Conservation (phyloP, 2,797 vertebrate species). For the Lacerta viridis region DNA sequence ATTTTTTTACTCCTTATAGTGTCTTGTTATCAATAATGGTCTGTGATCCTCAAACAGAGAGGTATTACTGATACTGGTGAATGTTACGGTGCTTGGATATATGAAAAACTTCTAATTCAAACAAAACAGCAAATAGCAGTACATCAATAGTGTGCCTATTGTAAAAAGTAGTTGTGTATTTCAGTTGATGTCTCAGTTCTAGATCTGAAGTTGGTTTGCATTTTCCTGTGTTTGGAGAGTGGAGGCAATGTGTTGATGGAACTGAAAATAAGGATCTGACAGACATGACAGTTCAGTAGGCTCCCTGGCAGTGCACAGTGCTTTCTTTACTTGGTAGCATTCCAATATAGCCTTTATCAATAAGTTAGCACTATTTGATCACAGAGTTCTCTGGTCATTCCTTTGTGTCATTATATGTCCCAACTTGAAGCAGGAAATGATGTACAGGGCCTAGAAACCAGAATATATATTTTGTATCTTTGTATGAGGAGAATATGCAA, state of each 20-base stretch:
- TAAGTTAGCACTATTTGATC: not conserved
- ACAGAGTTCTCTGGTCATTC: not conserved
- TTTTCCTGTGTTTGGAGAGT: constrained; percentile 6
- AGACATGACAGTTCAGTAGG: not conserved
- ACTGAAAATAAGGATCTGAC: not conserved
- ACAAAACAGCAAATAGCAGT: not conserved
- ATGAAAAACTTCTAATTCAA: not conserved
- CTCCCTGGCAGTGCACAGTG: not conserved
- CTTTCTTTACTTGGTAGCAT: not conserved
- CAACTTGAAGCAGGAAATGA: not conserved
- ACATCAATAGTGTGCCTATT: not conserved
- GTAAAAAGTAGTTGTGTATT: not conserved
- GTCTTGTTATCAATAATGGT: not conserved
- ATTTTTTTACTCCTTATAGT: not conserved
- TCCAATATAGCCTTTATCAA: not conserved
- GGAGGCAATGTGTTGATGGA: not conserved
- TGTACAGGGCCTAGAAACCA: not conserved
- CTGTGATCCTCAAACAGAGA: not conserved
- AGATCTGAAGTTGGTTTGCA: constrained; percentile 2
- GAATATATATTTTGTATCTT: constrained; percentile 6
- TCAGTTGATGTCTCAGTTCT: not conserved
- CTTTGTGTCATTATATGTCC: constrained; percentile 10
- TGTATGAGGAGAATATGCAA: not conserved
- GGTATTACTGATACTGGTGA: not conserved
- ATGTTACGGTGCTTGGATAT: not conserved